A percentile compares a stretch with the other conserved stretches of the same genome.
phyloP scores from a whole-genome alignment of 2,888 invertebrate genomes.

The Metopia argyrocephala region DNA sequence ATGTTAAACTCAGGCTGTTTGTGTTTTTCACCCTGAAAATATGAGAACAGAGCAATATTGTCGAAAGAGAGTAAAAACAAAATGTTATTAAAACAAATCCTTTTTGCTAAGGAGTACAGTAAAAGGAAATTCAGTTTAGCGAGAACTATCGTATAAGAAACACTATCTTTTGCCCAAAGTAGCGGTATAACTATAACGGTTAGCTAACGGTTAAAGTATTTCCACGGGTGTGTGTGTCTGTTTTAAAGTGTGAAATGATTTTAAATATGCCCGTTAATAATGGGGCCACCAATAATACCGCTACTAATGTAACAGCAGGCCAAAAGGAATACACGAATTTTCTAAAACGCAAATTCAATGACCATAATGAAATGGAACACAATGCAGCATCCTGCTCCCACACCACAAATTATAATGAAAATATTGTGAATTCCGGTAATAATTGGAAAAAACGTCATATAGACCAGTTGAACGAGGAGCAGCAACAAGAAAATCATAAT shows the following conservation, averaged over 20 bases:
- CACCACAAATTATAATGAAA: slow-evolving; percentile 20
- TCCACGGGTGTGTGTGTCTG: not conserved
- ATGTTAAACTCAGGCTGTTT: too few relatives aligned
- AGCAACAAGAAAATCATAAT: not conserved
- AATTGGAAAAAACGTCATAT: slow-evolving; percentile 73
- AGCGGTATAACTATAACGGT: slow-evolving; percentile 19
- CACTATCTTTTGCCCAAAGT: slow-evolving; percentile 1
- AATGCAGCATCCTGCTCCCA: not conserved
- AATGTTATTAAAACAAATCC: slow-evolving; percentile 9
- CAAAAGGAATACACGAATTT: slow-evolving; percentile 69
- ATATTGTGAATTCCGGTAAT: slow-evolving; percentile 53
- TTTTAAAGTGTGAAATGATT: slow-evolving; percentile 68
- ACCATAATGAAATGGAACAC: slow-evolving; percentile 60
- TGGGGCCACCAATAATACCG: slow-evolving; percentile 51
- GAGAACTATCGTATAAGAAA: slow-evolving; percentile 45
- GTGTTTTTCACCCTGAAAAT: not conserved
- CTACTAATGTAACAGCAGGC: slow-evolving; percentile 38
- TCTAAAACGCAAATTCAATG: slow-evolving; percentile 73
- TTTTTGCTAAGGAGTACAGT: slow-evolving; percentile 1
- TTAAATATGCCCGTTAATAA: slow-evolving; percentile 71
- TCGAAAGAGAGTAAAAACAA: not conserved
- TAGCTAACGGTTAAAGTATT: slow-evolving; percentile 15
- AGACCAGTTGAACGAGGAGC: slow-evolving; percentile 23
- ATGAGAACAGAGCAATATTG: slow-evolving; percentile 43
- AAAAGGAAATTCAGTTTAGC: slow-evolving; percentile 55